Evolutionary conservation across 2,797 vertebrate genomes (phyloP), one percentile per base, ranked within the genome.

Genomic region (Oryzias dopingdopingensis): DNA sequence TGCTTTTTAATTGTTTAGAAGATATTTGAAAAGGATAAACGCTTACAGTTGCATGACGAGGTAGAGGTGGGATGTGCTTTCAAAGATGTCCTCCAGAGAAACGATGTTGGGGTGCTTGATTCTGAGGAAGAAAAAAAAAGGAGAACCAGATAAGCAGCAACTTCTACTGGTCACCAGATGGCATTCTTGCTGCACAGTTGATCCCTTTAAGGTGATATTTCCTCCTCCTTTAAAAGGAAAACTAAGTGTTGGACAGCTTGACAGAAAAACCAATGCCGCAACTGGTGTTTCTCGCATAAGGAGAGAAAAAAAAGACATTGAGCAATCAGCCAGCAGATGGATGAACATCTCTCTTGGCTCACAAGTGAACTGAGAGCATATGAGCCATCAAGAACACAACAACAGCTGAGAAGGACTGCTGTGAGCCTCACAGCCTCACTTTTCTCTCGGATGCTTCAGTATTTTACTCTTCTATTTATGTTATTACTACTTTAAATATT

Each of bases 1-100:
- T 6, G 5, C 26, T 29, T 29, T 6, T 22, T 22, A 6, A 6
- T 1, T 29, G 7, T 29, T 17, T 44, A 4, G n/a, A 18, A 44
- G 18, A 4, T 18, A 45, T 20, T 13, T 45, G 10, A n/a, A 45
- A 37, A 49, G 3, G 14, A 62, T 51, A 53, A 13, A 4, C 50
- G 94, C 97, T 96, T 83, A 99, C 97, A 98, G 92, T 85, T 99
- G 95, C 97, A 98, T 99, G 87, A 98, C 93, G 61, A 99, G 95
- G 85, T 99, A 99, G 59, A 99, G 93, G 77, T 98, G 97, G 52
- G 94, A 94, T 62, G 93, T 83, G 46, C 94, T 98, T 88, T 99
- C 97, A 4, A 97, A 99, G 86, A 98, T 98, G 83, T 99, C 96
- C 79, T 98, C 95, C 91, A 99, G 87, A 1, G 95, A 93, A 69